A percentile compares a stretch with the other conserved stretches of the same genome.
Conservation (phyloP, 2,797 vertebrate species). For the Trachurus trachurus region DNA sequence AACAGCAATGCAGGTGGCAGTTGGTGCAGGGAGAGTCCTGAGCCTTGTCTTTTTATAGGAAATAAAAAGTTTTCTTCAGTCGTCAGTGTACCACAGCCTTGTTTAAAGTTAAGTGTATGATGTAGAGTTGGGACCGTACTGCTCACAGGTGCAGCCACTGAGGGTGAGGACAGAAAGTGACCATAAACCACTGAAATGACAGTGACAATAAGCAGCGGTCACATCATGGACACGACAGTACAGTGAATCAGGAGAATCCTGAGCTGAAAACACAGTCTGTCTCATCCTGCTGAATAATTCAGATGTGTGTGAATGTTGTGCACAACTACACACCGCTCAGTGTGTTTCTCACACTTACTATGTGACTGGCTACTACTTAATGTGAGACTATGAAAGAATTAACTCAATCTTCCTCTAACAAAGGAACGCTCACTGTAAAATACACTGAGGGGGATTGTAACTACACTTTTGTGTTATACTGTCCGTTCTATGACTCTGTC, state of each 20-base stretch:
- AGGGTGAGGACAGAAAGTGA: background rate
- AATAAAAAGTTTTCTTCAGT: background rate
- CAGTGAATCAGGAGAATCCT: conserved; percentile 1
- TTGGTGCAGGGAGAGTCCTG: no score
- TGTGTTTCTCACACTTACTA: no score
- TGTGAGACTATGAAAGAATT: no score
- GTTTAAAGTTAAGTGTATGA: background rate
- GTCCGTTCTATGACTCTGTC: no score
- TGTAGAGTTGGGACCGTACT: background rate
- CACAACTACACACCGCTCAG: no score
- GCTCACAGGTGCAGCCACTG: background rate
- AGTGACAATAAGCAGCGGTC: background rate
- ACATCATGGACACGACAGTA: background rate
- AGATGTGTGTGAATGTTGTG: background rate
- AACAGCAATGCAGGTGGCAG: no score
- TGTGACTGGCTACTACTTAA: no score
- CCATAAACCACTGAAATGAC: background rate
- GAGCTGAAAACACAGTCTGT: background rate
- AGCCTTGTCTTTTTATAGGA: background rate
- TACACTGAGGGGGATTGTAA: no score
- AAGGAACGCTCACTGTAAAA: no score
- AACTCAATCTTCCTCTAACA: no score
- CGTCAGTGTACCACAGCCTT: background rate
- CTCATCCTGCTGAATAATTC: conserved; percentile 31
- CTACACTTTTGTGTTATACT: no score